Evolutionary conservation across 2,888 invertebrate species (phyloP), one percentile per base, ranked within the genome.

Genomic region (Nomada fabriciana): DNA sequence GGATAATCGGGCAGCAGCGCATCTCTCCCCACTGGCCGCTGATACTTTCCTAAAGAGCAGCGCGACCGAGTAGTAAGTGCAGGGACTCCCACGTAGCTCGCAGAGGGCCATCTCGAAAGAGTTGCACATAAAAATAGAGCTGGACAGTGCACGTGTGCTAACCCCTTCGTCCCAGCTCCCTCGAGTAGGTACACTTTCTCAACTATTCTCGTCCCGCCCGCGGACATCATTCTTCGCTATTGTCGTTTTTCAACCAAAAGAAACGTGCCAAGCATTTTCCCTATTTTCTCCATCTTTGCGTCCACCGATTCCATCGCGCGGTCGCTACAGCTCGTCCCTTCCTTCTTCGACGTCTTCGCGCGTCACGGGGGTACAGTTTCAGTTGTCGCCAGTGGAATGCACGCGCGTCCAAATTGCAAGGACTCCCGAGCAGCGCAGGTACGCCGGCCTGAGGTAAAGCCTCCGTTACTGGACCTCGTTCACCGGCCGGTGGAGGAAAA

Each of bases 51-150:
- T 29, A 53, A 50, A 23, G 20, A 43, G 69, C 10, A 59, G 11
- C 25, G 59, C 52, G 76, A 67, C 59, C 53, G 75, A 61, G 75
- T 57, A 74, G 75, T 78, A 74, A 75, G 68, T 60, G 79, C 70
- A 70, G n/a, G 68, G 79, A 88, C 86, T 84, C 84, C 84, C 86
- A 84, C 87, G 83, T 85, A 79, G 88, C 79, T 60, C 67, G 80
- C 63, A 76, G 82, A 82, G 88, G 82, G 65, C 83, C 70, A 73
- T 87, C 80, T 88, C 77, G 77, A 75, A 79, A 84, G 83, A 78
- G 86, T 82, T 83, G 67, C 23, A 77, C 69, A 70, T 77, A 86
- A 88, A 89, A 88, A 89, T 88, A 88, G 89, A 80, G 83, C 64
- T 72, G 84, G 76, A 73, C 76, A 76, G 78, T 79, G 82, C 86